These are phyloP conservation scores for Cosmorhoe ocellata DNA, from an alignment of 2,888 invertebrate genomes.

Conservation along the genomic window DNA sequence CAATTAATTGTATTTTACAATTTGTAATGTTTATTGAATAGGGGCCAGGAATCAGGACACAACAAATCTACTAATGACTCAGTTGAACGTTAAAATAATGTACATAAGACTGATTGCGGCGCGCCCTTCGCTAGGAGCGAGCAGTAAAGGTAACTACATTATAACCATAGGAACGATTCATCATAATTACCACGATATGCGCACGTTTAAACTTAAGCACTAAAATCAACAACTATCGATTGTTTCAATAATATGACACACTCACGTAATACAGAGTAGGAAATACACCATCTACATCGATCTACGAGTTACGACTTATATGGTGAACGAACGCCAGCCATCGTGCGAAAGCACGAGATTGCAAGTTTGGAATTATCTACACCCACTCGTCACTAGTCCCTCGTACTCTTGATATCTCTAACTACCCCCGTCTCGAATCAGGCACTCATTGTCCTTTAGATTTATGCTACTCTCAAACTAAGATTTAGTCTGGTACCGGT, in stretches of 20 bases:
- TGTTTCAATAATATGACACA: conserved; percentile 54
- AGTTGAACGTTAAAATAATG: conserved; percentile 52
- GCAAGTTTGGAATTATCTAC: conserved; percentile 58
- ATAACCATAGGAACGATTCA: conserved; percentile 68
- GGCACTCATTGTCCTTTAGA: conserved; percentile 46
- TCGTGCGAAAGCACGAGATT: conserved; percentile 58
- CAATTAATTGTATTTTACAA: too few species aligned
- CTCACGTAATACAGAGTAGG: conserved; percentile 36
- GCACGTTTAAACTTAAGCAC: conserved; percentile 68
- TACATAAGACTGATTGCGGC: conserved; percentile 72
- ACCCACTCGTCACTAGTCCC: conserved; percentile 47
- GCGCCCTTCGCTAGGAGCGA: conserved; percentile 41
- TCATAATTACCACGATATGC: conserved; percentile 76
- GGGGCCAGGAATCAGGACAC: too few species aligned
- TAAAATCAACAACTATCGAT: conserved; percentile 50
- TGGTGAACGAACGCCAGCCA: conserved; percentile 44
- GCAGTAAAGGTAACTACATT: conserved; percentile 62
- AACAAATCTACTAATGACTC: conserved; percentile 57
- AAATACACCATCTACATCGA: conserved; percentile 35
- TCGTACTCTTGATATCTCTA: conserved; percentile 44
- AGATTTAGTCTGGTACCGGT: conserved; percentile 49
- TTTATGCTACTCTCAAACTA: conserved; percentile 40
- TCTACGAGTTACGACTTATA: conserved; percentile 40
- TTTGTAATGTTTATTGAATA: too few species aligned
- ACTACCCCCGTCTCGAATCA: conserved; percentile 54